phyloP scores from a whole-genome alignment of 53 echinoderm and acorn worm genomes.

The Paracentrotus lividus region DNA sequence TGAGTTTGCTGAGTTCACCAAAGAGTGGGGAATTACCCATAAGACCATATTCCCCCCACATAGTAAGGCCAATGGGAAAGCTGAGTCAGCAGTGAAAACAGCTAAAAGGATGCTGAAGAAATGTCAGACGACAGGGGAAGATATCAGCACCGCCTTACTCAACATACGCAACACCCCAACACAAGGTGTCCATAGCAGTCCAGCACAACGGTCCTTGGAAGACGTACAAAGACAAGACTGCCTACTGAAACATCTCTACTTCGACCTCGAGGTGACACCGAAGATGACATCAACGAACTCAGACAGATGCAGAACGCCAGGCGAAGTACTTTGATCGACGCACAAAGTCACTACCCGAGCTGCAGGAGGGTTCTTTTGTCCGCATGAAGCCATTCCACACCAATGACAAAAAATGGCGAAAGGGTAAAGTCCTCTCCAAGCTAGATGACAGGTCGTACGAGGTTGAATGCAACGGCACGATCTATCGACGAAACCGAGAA shows the following conservation, averaged over 20 bases:
- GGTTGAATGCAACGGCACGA: neutral
- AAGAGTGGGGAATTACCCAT: constrained; percentile 32
- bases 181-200: constrained; percentile 71
- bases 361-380: neutral
- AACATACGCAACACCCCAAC: constrained; percentile 68
- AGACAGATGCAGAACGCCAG: neutral
- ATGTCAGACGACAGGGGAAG: neutral
- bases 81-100: constrained; percentile 69
- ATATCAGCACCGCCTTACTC: neutral
- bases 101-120: neutral
- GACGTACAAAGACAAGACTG: constrained; percentile 72
- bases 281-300: neutral
- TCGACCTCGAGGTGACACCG: constrained; percentile 2
- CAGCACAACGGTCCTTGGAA: constrained; percentile 49
- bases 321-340: constrained; percentile 2
- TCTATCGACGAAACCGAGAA: constrained; percentile 39
- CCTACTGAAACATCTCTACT: constrained; percentile 61
- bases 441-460: constrained; percentile 7
- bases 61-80: constrained; percentile 74
- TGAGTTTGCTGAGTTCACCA: constrained; percentile 68
- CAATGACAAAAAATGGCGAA: neutral
- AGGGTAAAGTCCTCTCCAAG: neutral
- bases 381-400: neutral
- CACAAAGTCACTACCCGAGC: neutral
- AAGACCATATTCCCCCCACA: constrained; percentile 74